Conservation (phyloP, 53 echinoderm and acorn worm genomes). For the Paelopatides confundens region DNA sequence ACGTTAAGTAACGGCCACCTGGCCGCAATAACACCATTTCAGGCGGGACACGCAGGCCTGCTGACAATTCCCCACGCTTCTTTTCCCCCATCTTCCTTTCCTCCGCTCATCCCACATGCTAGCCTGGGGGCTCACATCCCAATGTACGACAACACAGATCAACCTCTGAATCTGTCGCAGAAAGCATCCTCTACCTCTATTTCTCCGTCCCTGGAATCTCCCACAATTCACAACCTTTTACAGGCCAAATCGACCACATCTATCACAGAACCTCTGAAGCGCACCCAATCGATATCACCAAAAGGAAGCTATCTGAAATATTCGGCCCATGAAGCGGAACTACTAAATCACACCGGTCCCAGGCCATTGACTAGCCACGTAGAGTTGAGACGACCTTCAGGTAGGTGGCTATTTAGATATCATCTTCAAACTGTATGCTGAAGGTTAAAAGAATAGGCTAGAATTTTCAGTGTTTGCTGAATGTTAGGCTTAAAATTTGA, state of each 20-base stretch:
- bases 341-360: conserved; percentile 82
- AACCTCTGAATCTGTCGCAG: conserved; percentile 93
- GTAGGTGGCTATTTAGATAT: conserved; percentile 25
- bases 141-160: conserved; percentile 54
- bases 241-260: conserved; percentile 31
- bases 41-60: conserved; percentile 75
- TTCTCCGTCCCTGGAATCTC: conserved; percentile 36
- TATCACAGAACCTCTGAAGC: conserved; percentile 82
- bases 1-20: conserved; percentile 61
- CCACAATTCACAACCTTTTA: conserved; percentile 58
- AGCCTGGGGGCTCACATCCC: conserved; percentile 74
- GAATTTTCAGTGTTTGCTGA: too few species aligned
- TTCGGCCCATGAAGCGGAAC: conserved; percentile 91
- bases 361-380: conserved; percentile 70
- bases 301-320: conserved; percentile 98
- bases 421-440: too few species aligned
- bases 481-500: too few species aligned
- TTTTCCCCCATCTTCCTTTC: conserved; percentile 89
- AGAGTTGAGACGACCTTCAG: conserved; percentile 76
- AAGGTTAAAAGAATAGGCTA: too few species aligned
- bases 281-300: conserved; percentile 92
- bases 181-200: conserved; percentile 71
- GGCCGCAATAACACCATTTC: conserved; percentile 65
- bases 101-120: conserved; percentile 66
- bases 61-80: conserved; percentile 96